Base-by-base conservation (phyloP, 2,888 invertebrate species). In the Himalopsyche tibetana region DNA sequence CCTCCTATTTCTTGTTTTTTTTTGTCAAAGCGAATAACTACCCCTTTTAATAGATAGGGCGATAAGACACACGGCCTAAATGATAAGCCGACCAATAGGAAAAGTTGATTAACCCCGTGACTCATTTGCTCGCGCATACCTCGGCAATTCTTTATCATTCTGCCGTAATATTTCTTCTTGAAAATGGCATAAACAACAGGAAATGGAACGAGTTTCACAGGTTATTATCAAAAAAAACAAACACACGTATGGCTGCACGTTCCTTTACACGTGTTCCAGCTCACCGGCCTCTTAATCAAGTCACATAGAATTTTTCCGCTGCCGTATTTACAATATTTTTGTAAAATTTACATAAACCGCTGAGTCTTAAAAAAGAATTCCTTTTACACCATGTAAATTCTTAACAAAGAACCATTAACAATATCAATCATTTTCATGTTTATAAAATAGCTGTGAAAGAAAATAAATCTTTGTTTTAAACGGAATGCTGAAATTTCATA, bases 111-210 rank as follows among this genome's bases (percentile, higher is more conserved):
- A 40, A 80, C 28, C 38, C 80, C 17, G 42, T 38, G 40, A 11
- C 80, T 38, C 80, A 38, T 80, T 42, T 12, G 42, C 80, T 15
- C 80, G 40, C 17, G 12, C 17, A n/a, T 38, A 38, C 80, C 15
- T 9, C 40, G n/a, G 38, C 80, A n/a, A 42, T 38, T 42, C 80
- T 80, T 80, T 80, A 80, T 80, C 80, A 40, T 17, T 17, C 40
- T 42, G 40, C n/a, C 80, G 80, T 42, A 80, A 80, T 80, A 80
- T 80, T 80, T 80, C 80, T 80, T 80, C 80, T 42, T 38, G 80
- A 80, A 80, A 80, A 38, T 42, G 80, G 80, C 80, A 80, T 40
- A 38, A 80, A 80, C 80, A 80, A 80, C 80, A 40, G 80, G 38
- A 80, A 80, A 80, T 80, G 8, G n/a, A 40, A 80, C 40, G 15